Conservation (phyloP, 2,888 invertebrate species). For the Dynastes tityus region DNA sequence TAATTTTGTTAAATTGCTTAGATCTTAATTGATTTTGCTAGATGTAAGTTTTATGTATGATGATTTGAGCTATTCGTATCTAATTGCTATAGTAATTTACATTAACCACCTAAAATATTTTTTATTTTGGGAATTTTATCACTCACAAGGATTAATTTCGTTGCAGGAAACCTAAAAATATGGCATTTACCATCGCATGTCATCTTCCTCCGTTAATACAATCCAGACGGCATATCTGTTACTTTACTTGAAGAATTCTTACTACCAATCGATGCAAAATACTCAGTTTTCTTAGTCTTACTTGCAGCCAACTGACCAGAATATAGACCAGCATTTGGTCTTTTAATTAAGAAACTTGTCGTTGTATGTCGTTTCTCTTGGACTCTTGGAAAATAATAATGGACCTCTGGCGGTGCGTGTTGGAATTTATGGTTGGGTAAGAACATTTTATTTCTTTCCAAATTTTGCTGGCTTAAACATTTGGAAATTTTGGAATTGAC, state of each 20-base stretch:
- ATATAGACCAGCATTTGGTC: slow-evolving; percentile 79
- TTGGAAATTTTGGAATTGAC: slow-evolving; percentile 55
- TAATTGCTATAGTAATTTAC: too few species aligned
- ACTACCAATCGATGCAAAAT: slow-evolving; percentile 70
- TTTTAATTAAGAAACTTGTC: slow-evolving; percentile 74
- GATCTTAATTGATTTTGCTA: too few species aligned
- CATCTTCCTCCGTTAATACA: slow-evolving; percentile 72
- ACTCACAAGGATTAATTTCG: not conserved
- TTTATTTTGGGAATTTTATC: not conserved
- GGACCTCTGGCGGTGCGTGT: slow-evolving; percentile 66
- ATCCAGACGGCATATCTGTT: slow-evolving; percentile 82
- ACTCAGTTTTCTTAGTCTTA: slow-evolving; percentile 64
- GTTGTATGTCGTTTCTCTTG: slow-evolving; percentile 70
- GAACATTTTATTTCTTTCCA: slow-evolving; percentile 68
- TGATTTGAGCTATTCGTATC: too few species aligned
- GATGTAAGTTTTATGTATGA: too few species aligned
- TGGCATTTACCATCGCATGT: too few species aligned
- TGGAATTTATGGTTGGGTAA: slow-evolving; percentile 62
- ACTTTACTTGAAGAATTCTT: slow-evolving; percentile 75
- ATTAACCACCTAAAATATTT: too few species aligned
- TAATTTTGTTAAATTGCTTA: too few species aligned
- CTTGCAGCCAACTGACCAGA: slow-evolving; percentile 73
- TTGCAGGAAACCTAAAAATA: slow-evolving; percentile 4
- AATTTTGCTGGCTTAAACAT: slow-evolving; percentile 53
- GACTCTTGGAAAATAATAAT: slow-evolving; percentile 69